phyloP scores from a whole-genome alignment of 2,888 invertebrate genomes.

The Calameuta pallipes region DNA sequence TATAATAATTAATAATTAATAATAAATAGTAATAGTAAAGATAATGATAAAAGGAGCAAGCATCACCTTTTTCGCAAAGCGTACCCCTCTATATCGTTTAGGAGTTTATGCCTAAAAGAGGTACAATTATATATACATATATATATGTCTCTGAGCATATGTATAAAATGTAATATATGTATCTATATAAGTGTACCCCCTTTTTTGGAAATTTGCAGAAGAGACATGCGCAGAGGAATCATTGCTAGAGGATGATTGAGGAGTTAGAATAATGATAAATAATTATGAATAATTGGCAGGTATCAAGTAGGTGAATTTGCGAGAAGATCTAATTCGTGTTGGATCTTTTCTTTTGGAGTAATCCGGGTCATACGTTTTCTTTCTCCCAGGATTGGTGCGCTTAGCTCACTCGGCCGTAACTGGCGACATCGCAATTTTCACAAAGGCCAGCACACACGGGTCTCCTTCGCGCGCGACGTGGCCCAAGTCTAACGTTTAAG shows the following conservation, averaged over 20 bases:
- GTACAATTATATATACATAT: too few species aligned
- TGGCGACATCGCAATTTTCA: constrained; percentile 11
- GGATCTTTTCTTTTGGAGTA: not conserved
- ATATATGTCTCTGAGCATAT: too few species aligned
- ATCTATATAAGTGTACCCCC: not conserved
- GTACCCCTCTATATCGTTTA: not conserved
- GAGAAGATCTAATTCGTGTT: not conserved
- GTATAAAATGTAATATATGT: not conserved
- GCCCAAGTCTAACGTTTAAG: constrained; percentile 53
- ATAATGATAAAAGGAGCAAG: not conserved
- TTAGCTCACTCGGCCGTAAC: constrained; percentile 11
- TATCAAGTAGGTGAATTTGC: not conserved
- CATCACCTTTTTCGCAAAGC: not conserved
- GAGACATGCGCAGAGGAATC: not conserved
- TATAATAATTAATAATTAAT: not conserved
- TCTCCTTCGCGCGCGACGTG: constrained; percentile 37
- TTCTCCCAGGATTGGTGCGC: not conserved
- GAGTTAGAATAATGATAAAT: not conserved
- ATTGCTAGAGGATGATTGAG: not conserved
- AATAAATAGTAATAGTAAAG: not conserved
- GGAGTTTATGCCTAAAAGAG: too few species aligned
- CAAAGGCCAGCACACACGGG: constrained; percentile 20
- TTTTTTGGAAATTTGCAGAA: not conserved
- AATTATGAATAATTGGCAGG: not conserved
- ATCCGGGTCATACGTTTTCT: not conserved